Conservation (phyloP, 2,888 invertebrate species). For the Salticus scenicus region DNA sequence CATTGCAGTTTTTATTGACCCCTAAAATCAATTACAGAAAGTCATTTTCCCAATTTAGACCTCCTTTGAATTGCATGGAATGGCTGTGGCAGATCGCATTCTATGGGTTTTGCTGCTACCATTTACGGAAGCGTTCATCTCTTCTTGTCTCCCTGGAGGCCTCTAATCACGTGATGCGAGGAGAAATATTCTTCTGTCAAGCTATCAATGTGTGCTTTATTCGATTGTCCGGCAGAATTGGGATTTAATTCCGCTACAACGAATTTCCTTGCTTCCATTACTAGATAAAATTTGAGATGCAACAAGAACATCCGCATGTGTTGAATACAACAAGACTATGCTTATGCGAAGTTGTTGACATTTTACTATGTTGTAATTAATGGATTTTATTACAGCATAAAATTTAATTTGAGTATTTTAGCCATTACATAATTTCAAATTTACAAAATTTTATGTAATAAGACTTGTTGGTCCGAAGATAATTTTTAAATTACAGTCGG, state of each 20-base stretch:
- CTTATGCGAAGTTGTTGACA: no score
- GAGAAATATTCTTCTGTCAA: constrained; percentile 6
- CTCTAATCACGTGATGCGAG: constrained; percentile 1
- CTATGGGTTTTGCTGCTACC: background rate
- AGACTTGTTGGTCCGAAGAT: no score
- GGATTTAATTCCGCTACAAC: background rate
- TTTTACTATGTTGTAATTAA: no score
- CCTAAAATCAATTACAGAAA: constrained; percentile 7
- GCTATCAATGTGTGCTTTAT: constrained; percentile 3
- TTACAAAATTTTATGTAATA: no score
- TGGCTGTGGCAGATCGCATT: background rate
- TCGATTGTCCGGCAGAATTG: background rate
- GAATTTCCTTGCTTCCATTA: background rate
- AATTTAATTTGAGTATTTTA: no score
- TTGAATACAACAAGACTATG: no score
- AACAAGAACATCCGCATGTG: no score
- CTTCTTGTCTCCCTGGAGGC: background rate
- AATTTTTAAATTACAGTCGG: no score
- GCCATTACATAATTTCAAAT: no score
- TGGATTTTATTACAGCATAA: no score
- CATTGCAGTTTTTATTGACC: background rate
- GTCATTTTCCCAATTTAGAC: constrained; percentile 2
- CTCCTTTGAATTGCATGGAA: background rate
- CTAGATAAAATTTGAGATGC: background rate
- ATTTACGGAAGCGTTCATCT: background rate